Evolutionary conservation across 2,113 vertebrate genomes (phyloP).

Genomic region (Tragulus kanchil): DNA sequence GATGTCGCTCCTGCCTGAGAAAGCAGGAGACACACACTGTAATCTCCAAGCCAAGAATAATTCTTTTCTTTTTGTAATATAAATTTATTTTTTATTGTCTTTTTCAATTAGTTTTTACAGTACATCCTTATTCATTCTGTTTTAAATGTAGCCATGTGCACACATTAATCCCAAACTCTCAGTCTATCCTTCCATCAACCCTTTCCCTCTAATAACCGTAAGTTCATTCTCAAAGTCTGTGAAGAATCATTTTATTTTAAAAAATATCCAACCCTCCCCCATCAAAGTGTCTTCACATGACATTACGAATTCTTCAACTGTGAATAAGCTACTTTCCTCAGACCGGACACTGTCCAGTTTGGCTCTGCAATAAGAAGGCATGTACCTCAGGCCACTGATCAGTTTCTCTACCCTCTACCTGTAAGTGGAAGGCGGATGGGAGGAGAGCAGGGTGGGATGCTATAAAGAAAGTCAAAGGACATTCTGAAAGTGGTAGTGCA

Average conservation of each 20-base stretch:
- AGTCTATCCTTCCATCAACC: background rate
- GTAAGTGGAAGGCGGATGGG: background rate
- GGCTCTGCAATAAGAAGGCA: background rate
- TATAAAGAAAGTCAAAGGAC: background rate
- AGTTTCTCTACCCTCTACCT: background rate
- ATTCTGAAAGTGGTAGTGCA: background rate
- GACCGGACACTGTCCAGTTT: background rate
- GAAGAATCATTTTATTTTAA: conserved; percentile 30
- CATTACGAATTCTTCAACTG: conserved; percentile 31
- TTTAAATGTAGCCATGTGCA: background rate
- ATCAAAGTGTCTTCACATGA: background rate
- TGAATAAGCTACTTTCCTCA: conserved; percentile 39
- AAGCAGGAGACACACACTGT: background rate
- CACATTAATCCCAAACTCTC: background rate
- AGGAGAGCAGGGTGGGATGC: background rate
- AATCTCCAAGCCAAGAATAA: background rate
- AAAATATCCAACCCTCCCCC: background rate
- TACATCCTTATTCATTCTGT: background rate
- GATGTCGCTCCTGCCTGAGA: background rate
- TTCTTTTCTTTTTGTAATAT: too few species aligned
- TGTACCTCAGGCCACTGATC: background rate
- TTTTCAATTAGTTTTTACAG: background rate
- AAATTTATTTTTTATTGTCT: background rate
- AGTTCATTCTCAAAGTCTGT: background rate
- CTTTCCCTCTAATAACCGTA: background rate